These are phyloP conservation scores for Orchesella flavescens DNA, from an alignment of 2,888 invertebrate species.

Conservation along the genomic window DNA sequence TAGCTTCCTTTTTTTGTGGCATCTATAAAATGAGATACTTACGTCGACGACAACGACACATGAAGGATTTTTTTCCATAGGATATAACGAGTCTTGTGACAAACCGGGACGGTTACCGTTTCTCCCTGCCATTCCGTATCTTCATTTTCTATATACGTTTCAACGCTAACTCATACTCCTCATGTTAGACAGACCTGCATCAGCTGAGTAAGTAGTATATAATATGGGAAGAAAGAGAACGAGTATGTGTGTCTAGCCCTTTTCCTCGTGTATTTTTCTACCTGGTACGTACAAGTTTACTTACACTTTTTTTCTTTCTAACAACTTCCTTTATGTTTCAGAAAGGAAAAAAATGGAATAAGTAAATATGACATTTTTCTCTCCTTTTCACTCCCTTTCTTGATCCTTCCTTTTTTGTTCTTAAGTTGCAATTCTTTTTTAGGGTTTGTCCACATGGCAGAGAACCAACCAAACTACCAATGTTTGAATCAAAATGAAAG, in stretches of 20 bases:
- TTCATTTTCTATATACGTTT: background rate
- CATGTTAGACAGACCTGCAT: background rate
- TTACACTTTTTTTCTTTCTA: constrained; percentile 19
- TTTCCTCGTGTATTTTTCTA: background rate
- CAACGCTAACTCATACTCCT: too few relatives aligned
- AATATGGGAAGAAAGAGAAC: background rate
- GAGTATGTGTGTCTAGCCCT: constrained; percentile 16
- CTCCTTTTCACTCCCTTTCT: too few relatives aligned
- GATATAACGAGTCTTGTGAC: constrained; percentile 1
- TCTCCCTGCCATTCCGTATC: background rate
- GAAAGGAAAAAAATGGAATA: background rate
- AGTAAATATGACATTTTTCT: constrained; percentile 11
- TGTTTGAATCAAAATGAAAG: too few relatives aligned
- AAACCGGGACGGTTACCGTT: constrained; percentile 5
- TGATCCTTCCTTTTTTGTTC: too few relatives aligned
- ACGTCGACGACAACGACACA: background rate
- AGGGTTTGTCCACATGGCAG: too few relatives aligned
- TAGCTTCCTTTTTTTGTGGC: constrained; percentile 25
- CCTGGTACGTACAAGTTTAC: constrained; percentile 22
- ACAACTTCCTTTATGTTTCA: constrained; percentile 5
- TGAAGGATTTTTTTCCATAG: background rate
- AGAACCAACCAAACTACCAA: too few relatives aligned
- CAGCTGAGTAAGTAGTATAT: background rate
- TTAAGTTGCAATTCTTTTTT: too few relatives aligned
- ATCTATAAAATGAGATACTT: constrained; percentile 8